Base-by-base conservation (phyloP, 2,888 invertebrate genomes). In the Mylabris sibirica region DNA sequence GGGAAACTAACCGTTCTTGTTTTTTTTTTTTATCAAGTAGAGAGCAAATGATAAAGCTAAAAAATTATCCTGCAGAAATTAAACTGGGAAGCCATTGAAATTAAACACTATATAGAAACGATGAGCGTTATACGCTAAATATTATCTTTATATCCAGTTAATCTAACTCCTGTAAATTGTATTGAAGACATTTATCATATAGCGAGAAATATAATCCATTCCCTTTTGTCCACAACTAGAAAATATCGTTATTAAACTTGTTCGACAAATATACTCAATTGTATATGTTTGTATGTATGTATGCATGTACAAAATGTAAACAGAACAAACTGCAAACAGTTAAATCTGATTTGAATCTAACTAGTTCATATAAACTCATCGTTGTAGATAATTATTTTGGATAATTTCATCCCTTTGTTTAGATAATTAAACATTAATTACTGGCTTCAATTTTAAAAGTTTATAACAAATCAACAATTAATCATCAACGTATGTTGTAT, bases 291-390 rank as follows among this genome's bases (percentile, higher is more conserved):
- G 12, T 57, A 57, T 12, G 22, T 57, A n/a, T n/a, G n/a, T n/a
- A n/a, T 11, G 24, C 1, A 49, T 3, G 11, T 20, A 49, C 3
- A 12, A 57, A 24, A 1, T 22, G 24, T 57, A 57, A 57, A 57
- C 57, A 17, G 24, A 14, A 57, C 57, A 57, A 24, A 57, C 24
- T 24, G 22, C 24, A 57, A 57, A 57, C 24, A 57, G 9, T 4
- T 24, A 57, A 22, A 57, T 57, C 24, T 24, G 57, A 57, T 57
- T 24, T 24, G 57, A 57, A 24, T 57, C 57, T 3, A 57, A 22
- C 22, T 53, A 53, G 11, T 53, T 22, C 3, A 11, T 53, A 53
- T 22, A 53, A 22, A 57, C 12, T 20, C 20, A 49, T 49, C 20
- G 9, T 2, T 57, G 12, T 2, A 24, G 22, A 49, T n/a, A 20